phyloP scores from a whole-genome alignment of 1,140 invertebrate species.

The Neodiprion virginianus region DNA sequence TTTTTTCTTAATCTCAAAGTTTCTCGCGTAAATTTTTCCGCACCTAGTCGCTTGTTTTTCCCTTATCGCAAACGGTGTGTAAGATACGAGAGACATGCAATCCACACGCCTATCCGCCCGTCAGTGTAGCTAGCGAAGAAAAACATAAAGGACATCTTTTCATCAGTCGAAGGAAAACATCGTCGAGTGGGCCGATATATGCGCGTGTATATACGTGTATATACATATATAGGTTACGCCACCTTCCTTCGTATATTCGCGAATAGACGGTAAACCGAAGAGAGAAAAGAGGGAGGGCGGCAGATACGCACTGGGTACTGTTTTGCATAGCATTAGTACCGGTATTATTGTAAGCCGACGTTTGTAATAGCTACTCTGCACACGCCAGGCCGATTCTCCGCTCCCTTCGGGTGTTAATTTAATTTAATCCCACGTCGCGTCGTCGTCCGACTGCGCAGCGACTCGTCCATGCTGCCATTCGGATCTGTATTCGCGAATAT shows the following conservation, averaged over 20 bases:
- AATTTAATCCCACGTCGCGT: slow-evolving; percentile 40
- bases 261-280: background rate
- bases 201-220: too few species aligned
- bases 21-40: too few species aligned
- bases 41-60: too few species aligned
- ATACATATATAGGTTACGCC: background rate
- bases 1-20: too few species aligned
- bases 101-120: too few species aligned
- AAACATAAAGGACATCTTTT: background rate
- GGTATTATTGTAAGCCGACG: slow-evolving; percentile 57
- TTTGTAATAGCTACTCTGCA: slow-evolving; percentile 49
- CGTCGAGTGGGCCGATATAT: background rate
- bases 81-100: background rate
- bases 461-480: background rate
- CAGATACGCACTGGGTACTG: slow-evolving; percentile 24
- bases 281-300: background rate
- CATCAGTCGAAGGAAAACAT: slow-evolving; percentile 1
- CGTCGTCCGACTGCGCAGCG: background rate
- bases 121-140: background rate
- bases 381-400: slow-evolving; percentile 27
- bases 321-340: slow-evolving; percentile 54
- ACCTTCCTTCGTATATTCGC: background rate
- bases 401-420: slow-evolving; percentile 40
- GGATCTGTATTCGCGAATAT: too few species aligned
- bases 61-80: background rate